Evolutionary conservation across 2,113 vertebrate genomes (phyloP), one percentile per base, ranked within the genome.

Genomic region (Gasterosteus aculeatus): DNA sequence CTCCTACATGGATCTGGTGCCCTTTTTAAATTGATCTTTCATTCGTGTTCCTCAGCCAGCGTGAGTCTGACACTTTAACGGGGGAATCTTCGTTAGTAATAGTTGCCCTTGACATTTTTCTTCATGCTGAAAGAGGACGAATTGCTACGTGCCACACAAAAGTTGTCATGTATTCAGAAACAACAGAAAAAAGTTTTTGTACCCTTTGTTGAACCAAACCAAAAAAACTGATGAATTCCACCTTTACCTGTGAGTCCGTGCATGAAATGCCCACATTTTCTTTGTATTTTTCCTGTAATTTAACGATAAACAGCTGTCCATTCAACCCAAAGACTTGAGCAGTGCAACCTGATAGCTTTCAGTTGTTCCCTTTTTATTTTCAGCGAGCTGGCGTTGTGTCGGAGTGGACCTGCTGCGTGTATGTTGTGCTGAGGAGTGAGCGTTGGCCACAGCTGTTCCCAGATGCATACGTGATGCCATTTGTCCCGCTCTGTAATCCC

Each of bases 381-480:
- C 62, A 70, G 41, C 69, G 4, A 39, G 75, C 67, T 72, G 75
- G 35, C 61, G 78, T 73, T 84, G 78, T 88, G 84, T 80, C 70
- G 67, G 77, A 69, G 53, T 19, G 35, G 59, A 26, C 54, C 73
- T 56, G 66, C 35, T 68, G 72, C 68, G 49, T 67, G 73, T 35
- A 41, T 60, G 81, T 69, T 67, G 39, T 69, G 81, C 56, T 70
- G 68, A 76, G 53, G 74, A 81, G 54, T 83, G 69, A 84, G 79
- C 75, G 72, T 77, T 63, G 80, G 83, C 63, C 81, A 85, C 94
- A 95, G 94, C 93, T 95, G 94, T 92, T 94, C 87, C 85, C 92
- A 93, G 91, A 93, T 93, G 93, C 89, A 85, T 86, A 75, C 86
- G 88, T 69, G 75, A 92, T 88, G 90, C 91, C 92, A 93, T 93